Evolutionary conservation across 2,113 vertebrate genomes (phyloP), one percentile per base, ranked within the genome.

Genomic region (Daboia siamensis): DNA sequence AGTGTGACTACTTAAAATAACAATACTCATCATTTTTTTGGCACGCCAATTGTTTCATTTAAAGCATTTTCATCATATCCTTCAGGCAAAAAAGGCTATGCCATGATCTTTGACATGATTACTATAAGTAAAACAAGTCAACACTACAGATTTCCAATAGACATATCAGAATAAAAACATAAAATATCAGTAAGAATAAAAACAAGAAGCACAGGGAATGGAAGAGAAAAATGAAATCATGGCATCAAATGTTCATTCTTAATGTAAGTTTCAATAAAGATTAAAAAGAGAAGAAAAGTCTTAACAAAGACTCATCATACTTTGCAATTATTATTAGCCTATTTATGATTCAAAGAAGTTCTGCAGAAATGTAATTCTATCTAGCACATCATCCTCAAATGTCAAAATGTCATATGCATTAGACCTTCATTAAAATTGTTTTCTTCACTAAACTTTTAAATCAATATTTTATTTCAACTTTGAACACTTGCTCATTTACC

Each of bases 401-500:
- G 69, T 80, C 33, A 80, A 39, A 80, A 80, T 80, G 2, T 20
- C 69, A 80, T 80, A 39, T 80, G 11, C 29, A 8, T 80, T 39
- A 39, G 33, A 39, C 33, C 17, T 39, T 80, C 69, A 80, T 80
- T 80, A 80, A 80, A 39, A 80, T 20, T 80, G 10, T 86, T 20
- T 86, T 51, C n/a, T 48, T 12, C 48, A 5, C 84, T 51, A 26
- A 11, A 26, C 56, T 89, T 89, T 74, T 56, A 55, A 52, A 80
- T 80, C 33, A 39, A 44, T 80, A 80, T 80, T 44, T 80, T 80
- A 90, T 92, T 91, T 94, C 86, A 95, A 93, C 94, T 94, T 95
- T 95, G 91, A 96, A 97, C 86, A 96, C 95, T 90, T 90, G 90
- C 92, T 95, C 93, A 95, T 97, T 97, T 97, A 99, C 98, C 98